phyloP scores from a whole-genome alignment of 2,888 invertebrate species.

The Anoncus sp. region DNA sequence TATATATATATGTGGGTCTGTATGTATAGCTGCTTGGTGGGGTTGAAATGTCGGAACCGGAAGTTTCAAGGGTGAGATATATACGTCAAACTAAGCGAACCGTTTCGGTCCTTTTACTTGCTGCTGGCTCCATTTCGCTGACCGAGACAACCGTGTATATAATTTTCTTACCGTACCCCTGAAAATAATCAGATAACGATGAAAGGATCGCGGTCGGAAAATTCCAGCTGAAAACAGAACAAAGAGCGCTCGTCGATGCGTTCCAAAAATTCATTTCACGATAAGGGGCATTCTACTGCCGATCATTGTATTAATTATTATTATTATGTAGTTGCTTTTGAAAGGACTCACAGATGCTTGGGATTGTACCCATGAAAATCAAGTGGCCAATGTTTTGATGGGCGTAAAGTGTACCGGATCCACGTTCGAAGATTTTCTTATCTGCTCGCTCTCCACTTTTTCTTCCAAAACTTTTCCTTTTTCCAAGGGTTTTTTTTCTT shows the following conservation, averaged over 20 bases:
- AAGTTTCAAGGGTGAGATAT: conserved; percentile 60
- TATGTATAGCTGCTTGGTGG: conserved; percentile 27
- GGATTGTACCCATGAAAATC: conserved; percentile 20
- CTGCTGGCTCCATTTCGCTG: conserved; percentile 31
- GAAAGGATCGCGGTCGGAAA: conserved; percentile 30
- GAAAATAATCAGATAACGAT: conserved; percentile 40
- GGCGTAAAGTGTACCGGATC: conserved; percentile 32
- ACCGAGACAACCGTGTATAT: conserved; percentile 21
- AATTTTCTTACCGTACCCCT: conserved; percentile 16
- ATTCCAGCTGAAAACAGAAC: conserved; percentile 10
- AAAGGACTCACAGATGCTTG: not conserved
- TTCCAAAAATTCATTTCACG: conserved; percentile 11
- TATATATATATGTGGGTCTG: conserved; percentile 26
- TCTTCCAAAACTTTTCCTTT: conserved; percentile 5
- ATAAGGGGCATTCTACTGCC: not conserved
- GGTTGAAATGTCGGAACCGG: conserved; percentile 58
- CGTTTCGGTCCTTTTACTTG: conserved; percentile 43
- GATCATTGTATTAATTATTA: not conserved
- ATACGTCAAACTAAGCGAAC: conserved; percentile 51
- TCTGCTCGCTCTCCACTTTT: conserved; percentile 6
- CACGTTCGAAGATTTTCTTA: conserved; percentile 53
- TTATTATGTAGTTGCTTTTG: not conserved
- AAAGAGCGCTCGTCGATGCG: conserved; percentile 13
- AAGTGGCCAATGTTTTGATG: conserved; percentile 11
- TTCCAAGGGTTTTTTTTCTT: conserved; percentile 26